Evolutionary conservation across 1,140 invertebrate species (phyloP).

Genomic region (Octopus sinensis): DNA sequence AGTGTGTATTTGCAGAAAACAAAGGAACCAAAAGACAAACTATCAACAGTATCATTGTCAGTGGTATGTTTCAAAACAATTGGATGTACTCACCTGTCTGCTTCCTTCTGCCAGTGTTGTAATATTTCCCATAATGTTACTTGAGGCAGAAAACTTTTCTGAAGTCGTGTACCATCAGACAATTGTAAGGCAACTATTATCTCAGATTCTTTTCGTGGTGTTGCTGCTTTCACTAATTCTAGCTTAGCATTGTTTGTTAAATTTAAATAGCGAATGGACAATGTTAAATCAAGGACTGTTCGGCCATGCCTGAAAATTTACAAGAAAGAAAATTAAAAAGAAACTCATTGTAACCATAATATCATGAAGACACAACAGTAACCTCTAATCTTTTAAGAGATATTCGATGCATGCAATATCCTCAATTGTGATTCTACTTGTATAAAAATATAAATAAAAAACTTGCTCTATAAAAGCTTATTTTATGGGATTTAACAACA

Average conservation of each 20-base stretch:
- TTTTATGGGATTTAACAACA: too few species aligned
- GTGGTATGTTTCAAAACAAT: too few species aligned
- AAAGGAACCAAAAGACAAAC: too few species aligned
- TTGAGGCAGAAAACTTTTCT: conserved; percentile 64
- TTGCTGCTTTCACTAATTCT: conserved; percentile 70
- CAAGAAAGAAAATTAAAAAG: conserved; percentile 23
- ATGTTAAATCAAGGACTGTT: conserved; percentile 69
- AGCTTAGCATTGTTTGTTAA: conserved; percentile 78
- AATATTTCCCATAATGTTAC: conserved; percentile 68
- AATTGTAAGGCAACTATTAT: conserved; percentile 73
- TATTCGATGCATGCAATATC: too few species aligned
- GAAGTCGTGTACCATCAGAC: conserved; percentile 68
- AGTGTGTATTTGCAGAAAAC: too few species aligned
- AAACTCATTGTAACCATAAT: neutral
- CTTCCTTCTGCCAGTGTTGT: conserved; percentile 57
- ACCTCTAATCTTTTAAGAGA: too few species aligned
- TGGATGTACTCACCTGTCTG: neutral
- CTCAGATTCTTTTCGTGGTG: conserved; percentile 62
- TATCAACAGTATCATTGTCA: too few species aligned
- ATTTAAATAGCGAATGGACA: conserved; percentile 73
- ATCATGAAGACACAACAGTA: neutral
- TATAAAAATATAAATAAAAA: too few species aligned
- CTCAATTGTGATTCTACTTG: too few species aligned
- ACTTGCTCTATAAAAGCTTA: too few species aligned
- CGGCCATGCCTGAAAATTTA: conserved; percentile 66